These are phyloP conservation scores for Notoglanidium macrostoma DNA, from an alignment of 2,797 vertebrate genomes.

Conservation along the genomic window DNA sequence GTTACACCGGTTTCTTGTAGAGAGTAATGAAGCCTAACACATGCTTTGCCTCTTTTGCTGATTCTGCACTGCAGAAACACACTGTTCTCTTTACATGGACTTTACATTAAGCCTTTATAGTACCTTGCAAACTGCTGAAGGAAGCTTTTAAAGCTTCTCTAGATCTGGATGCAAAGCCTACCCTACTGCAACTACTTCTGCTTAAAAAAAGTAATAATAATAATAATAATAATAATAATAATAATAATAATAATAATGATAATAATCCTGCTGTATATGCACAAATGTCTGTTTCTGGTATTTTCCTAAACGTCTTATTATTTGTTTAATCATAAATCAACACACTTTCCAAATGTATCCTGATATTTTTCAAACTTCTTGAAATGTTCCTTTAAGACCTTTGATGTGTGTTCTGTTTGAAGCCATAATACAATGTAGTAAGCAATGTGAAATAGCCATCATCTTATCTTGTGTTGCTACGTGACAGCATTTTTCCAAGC, in stretches of 20 bases:
- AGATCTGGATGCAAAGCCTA: neutral
- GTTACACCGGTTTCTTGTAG: neutral
- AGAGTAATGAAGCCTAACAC: neutral
- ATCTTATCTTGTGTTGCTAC: slow-evolving; percentile 42
- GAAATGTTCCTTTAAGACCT: neutral
- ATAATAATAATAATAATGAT: too few species aligned
- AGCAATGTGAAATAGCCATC: neutral
- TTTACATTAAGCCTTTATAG: slow-evolving; percentile 8
- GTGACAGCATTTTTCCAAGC: slow-evolving; percentile 40
- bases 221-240: too few species aligned
- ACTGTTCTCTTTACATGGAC: neutral
- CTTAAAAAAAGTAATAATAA: too few species aligned
- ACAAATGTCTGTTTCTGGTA: neutral
- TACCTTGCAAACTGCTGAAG: slow-evolving; percentile 8
- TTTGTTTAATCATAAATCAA: neutral
- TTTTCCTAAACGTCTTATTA: neutral
- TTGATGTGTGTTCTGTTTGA: neutral
- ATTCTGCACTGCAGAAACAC: neutral
- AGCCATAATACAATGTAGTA: neutral
- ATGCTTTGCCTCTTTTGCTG: slow-evolving; percentile 12
- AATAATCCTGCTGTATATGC: neutral
- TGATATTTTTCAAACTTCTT: neutral
- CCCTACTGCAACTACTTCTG: neutral
- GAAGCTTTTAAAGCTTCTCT: neutral
- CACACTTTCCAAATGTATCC: neutral